These are phyloP conservation scores for Dasyprocta punctata DNA, from an alignment of 2,113 vertebrate genomes.

Conservation along the genomic window DNA sequence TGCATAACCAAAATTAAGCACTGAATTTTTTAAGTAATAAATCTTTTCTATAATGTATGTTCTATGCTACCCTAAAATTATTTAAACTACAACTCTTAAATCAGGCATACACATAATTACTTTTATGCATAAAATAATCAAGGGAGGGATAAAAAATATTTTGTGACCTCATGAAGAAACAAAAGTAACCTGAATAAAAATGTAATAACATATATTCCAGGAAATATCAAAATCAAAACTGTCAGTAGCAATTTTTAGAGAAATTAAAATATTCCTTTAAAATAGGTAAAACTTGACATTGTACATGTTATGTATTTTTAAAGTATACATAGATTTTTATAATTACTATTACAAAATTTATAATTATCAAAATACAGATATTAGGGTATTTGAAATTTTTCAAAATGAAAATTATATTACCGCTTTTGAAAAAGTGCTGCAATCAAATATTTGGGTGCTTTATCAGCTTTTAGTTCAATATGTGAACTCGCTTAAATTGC, in stretches of 20 bases:
- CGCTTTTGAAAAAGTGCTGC: constrained; percentile 25
- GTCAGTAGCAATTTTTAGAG: neutral
- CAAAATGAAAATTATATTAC: neutral
- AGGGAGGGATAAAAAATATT: neutral
- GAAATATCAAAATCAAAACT: neutral
- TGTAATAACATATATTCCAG: neutral
- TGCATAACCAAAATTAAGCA: neutral
- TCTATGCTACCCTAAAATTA: neutral
- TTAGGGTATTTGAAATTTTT: neutral
- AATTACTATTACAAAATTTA: neutral
- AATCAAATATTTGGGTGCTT: neutral
- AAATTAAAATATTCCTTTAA: neutral
- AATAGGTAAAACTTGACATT: neutral
- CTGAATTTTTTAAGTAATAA: neutral
- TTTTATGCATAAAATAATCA: neutral
- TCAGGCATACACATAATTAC: neutral
- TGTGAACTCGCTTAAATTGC: neutral
- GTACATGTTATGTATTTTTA: neutral
- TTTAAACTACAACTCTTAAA: neutral
- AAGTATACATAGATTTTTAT: neutral
- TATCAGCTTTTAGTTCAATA: constrained; percentile 20
- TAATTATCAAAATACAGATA: neutral
- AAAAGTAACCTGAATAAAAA: neutral
- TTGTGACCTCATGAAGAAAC: neutral
- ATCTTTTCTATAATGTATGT: neutral